phyloP scores from a whole-genome alignment of 1,140 invertebrate genomes.

The Phenacoccus solenopsis region DNA sequence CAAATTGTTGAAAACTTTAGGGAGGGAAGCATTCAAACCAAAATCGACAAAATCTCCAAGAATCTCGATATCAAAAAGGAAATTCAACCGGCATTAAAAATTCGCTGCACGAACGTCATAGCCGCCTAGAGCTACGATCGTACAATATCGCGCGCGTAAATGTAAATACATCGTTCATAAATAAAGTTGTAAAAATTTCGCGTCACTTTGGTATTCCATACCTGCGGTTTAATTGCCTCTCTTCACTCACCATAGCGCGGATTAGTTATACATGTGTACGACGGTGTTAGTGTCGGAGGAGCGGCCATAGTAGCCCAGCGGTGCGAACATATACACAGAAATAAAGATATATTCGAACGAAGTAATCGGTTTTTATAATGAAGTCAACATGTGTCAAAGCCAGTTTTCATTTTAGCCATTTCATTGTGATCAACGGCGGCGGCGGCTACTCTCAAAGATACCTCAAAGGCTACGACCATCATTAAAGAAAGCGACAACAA shows the following conservation, averaged over 20 bases:
- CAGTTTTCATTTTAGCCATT: slow-evolving; percentile 16
- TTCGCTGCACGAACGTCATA: too few species aligned
- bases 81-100: too few species aligned
- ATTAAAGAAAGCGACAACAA: slow-evolving; percentile 16
- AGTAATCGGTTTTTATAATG: slow-evolving; percentile 18
- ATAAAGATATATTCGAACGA: background rate
- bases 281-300: background rate
- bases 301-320: background rate
- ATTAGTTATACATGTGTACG: too few species aligned
- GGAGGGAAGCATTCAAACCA: too few species aligned
- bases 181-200: background rate
- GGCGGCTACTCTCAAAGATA: slow-evolving; percentile 11
- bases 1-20: too few species aligned
- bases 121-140: too few species aligned
- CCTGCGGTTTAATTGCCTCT: background rate
- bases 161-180: background rate
- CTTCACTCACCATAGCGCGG: background rate
- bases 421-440: slow-evolving; percentile 13
- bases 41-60: too few species aligned
- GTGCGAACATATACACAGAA: background rate
- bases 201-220: background rate
- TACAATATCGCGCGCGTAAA: too few species aligned
- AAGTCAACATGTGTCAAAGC: slow-evolving; percentile 17
- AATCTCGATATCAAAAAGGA: too few species aligned
- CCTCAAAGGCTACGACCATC: slow-evolving; percentile 11